A percentile compares a stretch with the other conserved stretches of the same genome.
Conservation (phyloP, 2,113 vertebrate species). For the Poeciliopsis prolifica region DNA sequence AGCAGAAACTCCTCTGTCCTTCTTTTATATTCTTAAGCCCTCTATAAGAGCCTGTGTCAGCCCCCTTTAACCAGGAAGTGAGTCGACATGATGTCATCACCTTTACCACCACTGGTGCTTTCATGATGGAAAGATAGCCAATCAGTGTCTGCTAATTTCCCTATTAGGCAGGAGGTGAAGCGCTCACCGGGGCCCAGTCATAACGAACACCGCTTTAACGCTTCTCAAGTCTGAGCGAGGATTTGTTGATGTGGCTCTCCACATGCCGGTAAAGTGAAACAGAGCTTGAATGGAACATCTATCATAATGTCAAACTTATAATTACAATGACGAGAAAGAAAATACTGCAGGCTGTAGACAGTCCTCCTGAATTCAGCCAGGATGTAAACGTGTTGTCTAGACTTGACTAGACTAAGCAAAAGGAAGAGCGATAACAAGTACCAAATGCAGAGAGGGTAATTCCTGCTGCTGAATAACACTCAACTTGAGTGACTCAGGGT, state of each 20-base stretch:
- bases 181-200: constrained; percentile 39
- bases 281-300: background rate
- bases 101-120: constrained; percentile 76
- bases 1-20: constrained; percentile 75
- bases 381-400: constrained; percentile 42
- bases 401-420: constrained; percentile 39
- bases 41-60: constrained; percentile 95
- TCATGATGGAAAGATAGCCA: constrained; percentile 82
- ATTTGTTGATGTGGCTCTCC: background rate
- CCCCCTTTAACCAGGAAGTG: constrained; percentile 96
- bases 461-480: constrained; percentile 44
- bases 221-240: constrained; percentile 14
- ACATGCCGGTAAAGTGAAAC: background rate
- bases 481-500: constrained; percentile 48
- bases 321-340: constrained; percentile 20
- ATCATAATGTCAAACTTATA: constrained; percentile 12
- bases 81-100: constrained; percentile 96
- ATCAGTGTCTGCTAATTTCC: constrained; percentile 60
- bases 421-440: constrained; percentile 18
- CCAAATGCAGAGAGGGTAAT: constrained; percentile 34
- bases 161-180: constrained; percentile 61
- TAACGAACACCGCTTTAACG: constrained; percentile 26
- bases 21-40: constrained; percentile 92
- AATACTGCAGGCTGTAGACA: constrained; percentile 7
- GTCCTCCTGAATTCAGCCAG: constrained; percentile 4